Evolutionary conservation across 23 tunicate species (phyloP).

Genomic region (Styela clava): DNA sequence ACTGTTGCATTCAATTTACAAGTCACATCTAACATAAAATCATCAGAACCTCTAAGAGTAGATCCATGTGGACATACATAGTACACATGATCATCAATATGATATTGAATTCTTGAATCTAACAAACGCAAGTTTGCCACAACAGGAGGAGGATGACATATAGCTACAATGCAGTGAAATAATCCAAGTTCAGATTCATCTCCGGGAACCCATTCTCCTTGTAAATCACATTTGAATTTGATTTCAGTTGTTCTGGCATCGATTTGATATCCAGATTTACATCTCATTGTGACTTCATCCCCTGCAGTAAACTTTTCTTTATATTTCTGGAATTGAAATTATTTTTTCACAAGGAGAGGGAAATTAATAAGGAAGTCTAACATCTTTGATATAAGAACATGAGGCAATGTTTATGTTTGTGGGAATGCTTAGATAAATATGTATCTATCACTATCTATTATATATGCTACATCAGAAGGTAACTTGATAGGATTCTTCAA

Average conservation of each 20-base stretch:
- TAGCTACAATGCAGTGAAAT: constrained; percentile 37
- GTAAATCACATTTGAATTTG: constrained; percentile 22
- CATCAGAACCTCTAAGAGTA: neutral
- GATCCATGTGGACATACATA: constrained; percentile 42
- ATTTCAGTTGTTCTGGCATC: constrained; percentile 23
- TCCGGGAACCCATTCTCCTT: constrained; percentile 57
- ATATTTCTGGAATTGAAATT: constrained; percentile 27
- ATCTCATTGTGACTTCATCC: constrained; percentile 34
- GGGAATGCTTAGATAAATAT: neutral
- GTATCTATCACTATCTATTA: no score
- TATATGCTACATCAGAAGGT: no score
- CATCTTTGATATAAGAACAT: neutral
- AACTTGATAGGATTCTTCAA: no score
- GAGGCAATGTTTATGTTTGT: neutral
- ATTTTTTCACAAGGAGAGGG: neutral
- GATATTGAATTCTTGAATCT: constrained; percentile 13
- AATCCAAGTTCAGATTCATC: constrained; percentile 22
- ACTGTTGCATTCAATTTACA: constrained; percentile 1
- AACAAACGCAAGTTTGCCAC: neutral
- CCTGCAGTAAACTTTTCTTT: constrained; percentile 36
- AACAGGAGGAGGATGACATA: constrained; percentile 13
- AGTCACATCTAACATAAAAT: neutral
- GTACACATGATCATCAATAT: constrained; percentile 23
- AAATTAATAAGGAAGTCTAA: neutral
- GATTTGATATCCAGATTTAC: constrained; percentile 43